These are phyloP conservation scores for Erethizon dorsatum DNA, from an alignment of 2,797 vertebrate species.

Conservation along the genomic window DNA sequence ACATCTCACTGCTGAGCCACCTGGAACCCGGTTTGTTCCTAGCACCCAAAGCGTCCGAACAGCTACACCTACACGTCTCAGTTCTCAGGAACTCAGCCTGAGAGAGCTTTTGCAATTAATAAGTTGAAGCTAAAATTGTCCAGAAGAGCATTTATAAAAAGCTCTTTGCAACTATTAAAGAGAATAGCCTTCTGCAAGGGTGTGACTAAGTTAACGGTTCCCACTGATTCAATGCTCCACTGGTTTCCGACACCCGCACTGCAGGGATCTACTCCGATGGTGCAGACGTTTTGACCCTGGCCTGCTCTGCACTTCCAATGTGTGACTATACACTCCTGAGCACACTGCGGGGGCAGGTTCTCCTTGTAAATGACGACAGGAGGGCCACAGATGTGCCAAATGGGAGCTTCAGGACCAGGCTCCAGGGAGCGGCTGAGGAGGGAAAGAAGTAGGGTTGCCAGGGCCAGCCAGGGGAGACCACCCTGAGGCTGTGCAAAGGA, in stretches of 20 bases:
- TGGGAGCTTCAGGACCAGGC: not conserved
- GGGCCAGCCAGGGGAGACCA: not conserved
- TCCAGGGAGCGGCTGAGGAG: not conserved
- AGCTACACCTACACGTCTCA: not conserved
- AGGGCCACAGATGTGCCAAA: not conserved
- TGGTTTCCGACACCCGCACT: not conserved
- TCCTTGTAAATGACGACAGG: not conserved
- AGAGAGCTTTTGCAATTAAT: slow-evolving; percentile 38
- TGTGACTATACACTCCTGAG: not conserved
- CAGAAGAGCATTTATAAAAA: slow-evolving; percentile 23
- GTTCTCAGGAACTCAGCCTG: slow-evolving; percentile 5
- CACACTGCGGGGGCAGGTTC: not conserved
- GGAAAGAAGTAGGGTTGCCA: not conserved
- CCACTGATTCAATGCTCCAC: not conserved
- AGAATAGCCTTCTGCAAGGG: not conserved
- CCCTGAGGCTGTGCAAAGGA: not conserved
- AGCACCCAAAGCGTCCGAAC: not conserved
- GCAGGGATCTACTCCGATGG: not conserved
- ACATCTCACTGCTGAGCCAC: not conserved
- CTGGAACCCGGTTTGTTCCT: accelerated
- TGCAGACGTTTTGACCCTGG: accelerated
- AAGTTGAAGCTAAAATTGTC: slow-evolving; percentile 18
- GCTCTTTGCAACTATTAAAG: not conserved
- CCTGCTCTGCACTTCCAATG: accelerated
- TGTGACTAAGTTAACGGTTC: not conserved